Evolutionary conservation across 2,113 vertebrate genomes (phyloP).

Genomic region (Felis catus): DNA sequence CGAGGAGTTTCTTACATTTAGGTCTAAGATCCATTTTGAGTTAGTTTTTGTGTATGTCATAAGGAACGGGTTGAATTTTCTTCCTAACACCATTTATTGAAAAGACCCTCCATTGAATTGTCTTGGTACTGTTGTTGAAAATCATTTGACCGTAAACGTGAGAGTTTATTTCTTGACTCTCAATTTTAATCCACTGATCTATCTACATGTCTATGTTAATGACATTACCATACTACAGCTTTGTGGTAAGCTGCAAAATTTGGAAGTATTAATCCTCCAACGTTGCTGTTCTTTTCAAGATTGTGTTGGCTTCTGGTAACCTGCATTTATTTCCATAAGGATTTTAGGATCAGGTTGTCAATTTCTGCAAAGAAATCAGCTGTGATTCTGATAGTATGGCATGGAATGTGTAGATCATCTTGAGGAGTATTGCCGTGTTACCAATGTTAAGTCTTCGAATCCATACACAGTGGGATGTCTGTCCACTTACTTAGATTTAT

Average conservation of each 20-base stretch:
- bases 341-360: background rate
- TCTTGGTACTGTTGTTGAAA: background rate
- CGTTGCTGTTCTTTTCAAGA: background rate
- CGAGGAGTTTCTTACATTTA: background rate
- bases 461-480: background rate
- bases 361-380: background rate
- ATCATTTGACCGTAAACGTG: background rate
- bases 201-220: background rate
- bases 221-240: background rate
- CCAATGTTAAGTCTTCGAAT: background rate
- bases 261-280: background rate
- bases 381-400: background rate
- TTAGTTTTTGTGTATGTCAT: background rate
- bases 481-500: background rate
- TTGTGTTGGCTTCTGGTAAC: background rate
- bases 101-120: background rate
- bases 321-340: background rate
- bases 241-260: background rate
- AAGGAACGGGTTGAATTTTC: background rate
- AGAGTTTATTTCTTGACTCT: background rate
- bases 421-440: background rate
- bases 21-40: background rate
- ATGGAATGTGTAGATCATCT: background rate
- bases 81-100: background rate
- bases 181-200: background rate